Percentiles rank a stretch among this genome's conserved stretches.
Conservation (phyloP, 2,888 invertebrate genomes). For the Heliconius ismenius region DNA sequence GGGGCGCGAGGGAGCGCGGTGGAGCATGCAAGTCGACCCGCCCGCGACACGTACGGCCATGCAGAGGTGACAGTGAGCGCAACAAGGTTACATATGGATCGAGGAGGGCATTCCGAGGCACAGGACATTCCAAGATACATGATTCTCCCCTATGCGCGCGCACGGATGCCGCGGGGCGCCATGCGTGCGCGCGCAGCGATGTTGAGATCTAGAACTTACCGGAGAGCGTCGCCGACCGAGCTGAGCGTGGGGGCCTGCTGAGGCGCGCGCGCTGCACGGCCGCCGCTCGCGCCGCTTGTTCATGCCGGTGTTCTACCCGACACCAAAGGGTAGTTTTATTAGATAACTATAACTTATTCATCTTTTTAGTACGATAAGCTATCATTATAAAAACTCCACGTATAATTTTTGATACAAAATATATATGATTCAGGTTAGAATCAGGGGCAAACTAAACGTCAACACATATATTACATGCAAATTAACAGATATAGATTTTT, state of each 20-base stretch:
- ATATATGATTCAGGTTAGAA: neutral
- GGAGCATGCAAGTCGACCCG: conserved; percentile 73
- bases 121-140: conserved; percentile 84
- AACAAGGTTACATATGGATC: conserved; percentile 73
- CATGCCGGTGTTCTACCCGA: conserved; percentile 67
- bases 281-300: conserved; percentile 49
- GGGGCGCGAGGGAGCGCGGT: conserved; percentile 58
- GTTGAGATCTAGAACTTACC: conserved; percentile 83
- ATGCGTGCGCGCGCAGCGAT: conserved; percentile 79
- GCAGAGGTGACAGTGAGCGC: conserved; percentile 75
- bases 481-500: conserved; percentile 13
- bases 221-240: conserved; percentile 46
- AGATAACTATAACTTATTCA: conserved; percentile 27
- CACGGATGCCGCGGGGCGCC: conserved; percentile 58
- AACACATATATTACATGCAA: conserved; percentile 31
- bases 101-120: conserved; percentile 84
- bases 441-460: conserved; percentile 20
- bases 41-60: conserved; percentile 72
- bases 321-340: conserved; percentile 46
- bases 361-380: conserved; percentile 9
- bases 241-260: conserved; percentile 42
- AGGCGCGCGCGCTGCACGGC: conserved; percentile 51
- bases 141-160: conserved; percentile 81
- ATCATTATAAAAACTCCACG: conserved; percentile 9
- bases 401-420: neutral